Evolutionary conservation across 92 coral and sea anemone species (phyloP), one percentile per base, ranked within the genome.

Genomic region (Metridium senile): DNA sequence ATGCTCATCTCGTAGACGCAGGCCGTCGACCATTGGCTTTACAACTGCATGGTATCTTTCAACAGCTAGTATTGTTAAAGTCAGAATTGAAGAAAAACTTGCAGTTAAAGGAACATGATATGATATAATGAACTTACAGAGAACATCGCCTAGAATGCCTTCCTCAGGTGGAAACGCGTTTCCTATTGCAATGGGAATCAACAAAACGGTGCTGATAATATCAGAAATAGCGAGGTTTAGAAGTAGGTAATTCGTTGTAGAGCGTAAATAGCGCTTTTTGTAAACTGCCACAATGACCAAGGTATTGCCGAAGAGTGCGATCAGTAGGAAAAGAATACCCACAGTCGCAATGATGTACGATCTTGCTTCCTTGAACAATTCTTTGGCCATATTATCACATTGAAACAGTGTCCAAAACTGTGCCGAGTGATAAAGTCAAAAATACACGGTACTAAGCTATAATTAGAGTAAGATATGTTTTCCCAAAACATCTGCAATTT

Each of bases 21-120:
- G 19, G 21, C 75, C 75, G 13, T 53, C 9, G 17, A 22, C 20
- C 75, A 70, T 70, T 11, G 75, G 75, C 61, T 70, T 70, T 2
- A 70, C 75, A 22, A 70, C 16, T 23, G 75, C 75, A 26, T 70
- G 75, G 61, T 70, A 70, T 49, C 75, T 45, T 19, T 70, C 75
- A 9, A 70, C 56, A 0, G 75, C 29, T 11, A 70, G 2, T 1
- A 28, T 57, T 9, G 75, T 35, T 11, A 70, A 32, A 6, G 75
- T 70, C 34, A 43, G 35, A 26, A 70, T 70, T 0, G 75, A 70
- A 17, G 62, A 32, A 4, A 56, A 16, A 43, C 58, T 70, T 11
- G 62, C 9, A 13, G 59, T 70, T 28, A 47, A 20, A 1, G 75
- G 58, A n/a, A 70, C 35, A 19, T 70, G 58, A 28, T 25, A 20